Conservation (phyloP, 2,113 vertebrate genomes). For the Solea solea region DNA sequence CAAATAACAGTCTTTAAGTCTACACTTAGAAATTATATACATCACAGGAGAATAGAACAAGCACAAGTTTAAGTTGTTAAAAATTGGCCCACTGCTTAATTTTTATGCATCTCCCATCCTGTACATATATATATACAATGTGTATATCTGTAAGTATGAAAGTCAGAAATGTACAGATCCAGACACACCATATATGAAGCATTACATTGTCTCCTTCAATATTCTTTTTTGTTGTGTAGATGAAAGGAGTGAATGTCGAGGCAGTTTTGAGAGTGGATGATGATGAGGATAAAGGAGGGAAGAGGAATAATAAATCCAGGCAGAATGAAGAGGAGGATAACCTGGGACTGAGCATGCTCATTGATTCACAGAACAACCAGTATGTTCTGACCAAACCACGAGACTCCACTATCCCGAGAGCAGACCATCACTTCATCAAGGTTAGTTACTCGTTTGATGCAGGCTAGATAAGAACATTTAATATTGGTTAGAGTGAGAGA, state of each 20-base stretch:
- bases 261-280: slow-evolving; percentile 95
- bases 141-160: no score
- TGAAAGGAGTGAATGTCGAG: slow-evolving; percentile 96
- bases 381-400: slow-evolving; percentile 96
- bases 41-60: background rate
- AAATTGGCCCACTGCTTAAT: background rate
- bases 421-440: slow-evolving; percentile 97
- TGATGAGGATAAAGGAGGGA: slow-evolving; percentile 86
- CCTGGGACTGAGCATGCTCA: slow-evolving; percentile 97
- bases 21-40: background rate
- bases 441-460: slow-evolving; percentile 58
- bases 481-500: background rate
- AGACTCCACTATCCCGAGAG: slow-evolving; percentile 94
- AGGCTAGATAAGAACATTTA: background rate
- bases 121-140: no score
- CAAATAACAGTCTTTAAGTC: background rate
- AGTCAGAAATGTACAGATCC: background rate
- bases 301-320: slow-evolving; percentile 88
- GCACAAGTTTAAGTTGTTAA: background rate
- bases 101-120: background rate
- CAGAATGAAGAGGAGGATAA: slow-evolving; percentile 86
- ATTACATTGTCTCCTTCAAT: background rate
- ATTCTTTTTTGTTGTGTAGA: slow-evolving; percentile 69
- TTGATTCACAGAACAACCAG: slow-evolving; percentile 98
- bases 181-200: background rate